Conservation (phyloP, 2,113 vertebrate species). For the Hippoglossus stenolepis region DNA sequence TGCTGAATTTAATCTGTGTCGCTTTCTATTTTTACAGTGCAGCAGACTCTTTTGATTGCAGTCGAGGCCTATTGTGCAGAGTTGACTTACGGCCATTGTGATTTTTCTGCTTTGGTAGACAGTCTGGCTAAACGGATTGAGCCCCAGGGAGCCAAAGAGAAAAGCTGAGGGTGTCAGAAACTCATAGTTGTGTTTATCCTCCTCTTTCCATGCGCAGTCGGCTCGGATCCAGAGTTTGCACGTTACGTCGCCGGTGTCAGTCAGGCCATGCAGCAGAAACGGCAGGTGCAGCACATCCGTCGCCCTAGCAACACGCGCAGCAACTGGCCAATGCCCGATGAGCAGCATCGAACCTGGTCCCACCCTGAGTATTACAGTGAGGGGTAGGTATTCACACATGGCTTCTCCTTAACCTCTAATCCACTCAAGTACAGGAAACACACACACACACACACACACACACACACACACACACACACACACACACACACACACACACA, state of each 20-base stretch:
- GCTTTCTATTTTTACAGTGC: constrained; percentile 57
- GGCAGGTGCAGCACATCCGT: constrained; percentile 93
- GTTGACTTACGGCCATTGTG: constrained; percentile 58
- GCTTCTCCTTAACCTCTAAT: neutral
- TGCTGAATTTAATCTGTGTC: constrained; percentile 46
- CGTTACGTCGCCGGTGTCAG: constrained; percentile 97
- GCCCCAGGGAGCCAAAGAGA: constrained; percentile 57
- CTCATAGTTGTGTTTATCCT: constrained; percentile 64
- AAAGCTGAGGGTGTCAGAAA: constrained; percentile 74
- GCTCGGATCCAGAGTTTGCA: constrained; percentile 97
- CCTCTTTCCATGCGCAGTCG: constrained; percentile 83
- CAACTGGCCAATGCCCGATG: constrained; percentile 95
- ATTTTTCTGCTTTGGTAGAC: constrained; percentile 66
- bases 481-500: too few species aligned
- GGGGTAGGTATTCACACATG: constrained; percentile 84
- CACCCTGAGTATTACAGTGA: constrained; percentile 96
- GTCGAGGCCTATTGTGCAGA: constrained; percentile 44
- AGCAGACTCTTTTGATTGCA: constrained; percentile 66
- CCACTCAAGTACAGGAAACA: neutral
- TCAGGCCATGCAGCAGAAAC: constrained; percentile 98
- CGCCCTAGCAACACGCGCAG: constrained; percentile 89
- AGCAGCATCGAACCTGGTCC: constrained; percentile 94
- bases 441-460: too few species aligned
- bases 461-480: too few species aligned
- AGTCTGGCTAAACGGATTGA: constrained; percentile 62